Conservation (phyloP, 2,797 vertebrate genomes). For the Mycteria americana region DNA sequence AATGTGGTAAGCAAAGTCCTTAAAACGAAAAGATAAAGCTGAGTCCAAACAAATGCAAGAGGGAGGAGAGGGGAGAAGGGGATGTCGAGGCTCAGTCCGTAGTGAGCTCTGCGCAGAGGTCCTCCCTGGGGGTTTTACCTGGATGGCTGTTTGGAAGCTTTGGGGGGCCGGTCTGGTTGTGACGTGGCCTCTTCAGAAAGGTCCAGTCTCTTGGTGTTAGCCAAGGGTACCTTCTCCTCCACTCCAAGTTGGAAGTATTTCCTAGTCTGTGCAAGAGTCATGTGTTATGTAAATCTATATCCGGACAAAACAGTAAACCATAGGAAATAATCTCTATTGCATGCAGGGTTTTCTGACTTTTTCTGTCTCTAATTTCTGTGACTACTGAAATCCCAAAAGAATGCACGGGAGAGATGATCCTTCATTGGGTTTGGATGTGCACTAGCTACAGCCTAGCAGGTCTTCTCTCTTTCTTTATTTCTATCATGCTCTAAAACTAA, state of each 20-base stretch:
- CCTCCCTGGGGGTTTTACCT: not conserved
- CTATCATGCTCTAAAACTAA: not conserved
- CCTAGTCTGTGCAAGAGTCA: not conserved
- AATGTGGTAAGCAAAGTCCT: not conserved
- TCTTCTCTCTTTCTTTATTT: not conserved
- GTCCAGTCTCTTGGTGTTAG: not conserved
- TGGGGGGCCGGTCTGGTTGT: not conserved
- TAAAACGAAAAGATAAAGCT: not conserved
- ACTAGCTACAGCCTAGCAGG: not conserved
- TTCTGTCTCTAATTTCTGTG: not conserved
- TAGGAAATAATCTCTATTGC: not conserved
- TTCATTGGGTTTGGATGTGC: not conserved
- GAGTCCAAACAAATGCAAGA: not conserved
- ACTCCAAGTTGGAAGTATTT: not conserved
- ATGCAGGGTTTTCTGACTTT: not conserved
- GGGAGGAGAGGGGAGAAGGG: not conserved
- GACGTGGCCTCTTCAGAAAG: not conserved
- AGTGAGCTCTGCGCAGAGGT: not conserved
- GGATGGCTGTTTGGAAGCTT: not conserved
- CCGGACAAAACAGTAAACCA: not conserved
- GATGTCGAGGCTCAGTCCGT: fast-evolving
- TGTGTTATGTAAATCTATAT: not conserved
- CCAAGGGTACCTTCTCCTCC: not conserved
- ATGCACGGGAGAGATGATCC: not conserved
- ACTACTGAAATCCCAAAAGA: not conserved